phyloP scores from a whole-genome alignment of 2,797 vertebrate species.

The Mustela erminea region DNA sequence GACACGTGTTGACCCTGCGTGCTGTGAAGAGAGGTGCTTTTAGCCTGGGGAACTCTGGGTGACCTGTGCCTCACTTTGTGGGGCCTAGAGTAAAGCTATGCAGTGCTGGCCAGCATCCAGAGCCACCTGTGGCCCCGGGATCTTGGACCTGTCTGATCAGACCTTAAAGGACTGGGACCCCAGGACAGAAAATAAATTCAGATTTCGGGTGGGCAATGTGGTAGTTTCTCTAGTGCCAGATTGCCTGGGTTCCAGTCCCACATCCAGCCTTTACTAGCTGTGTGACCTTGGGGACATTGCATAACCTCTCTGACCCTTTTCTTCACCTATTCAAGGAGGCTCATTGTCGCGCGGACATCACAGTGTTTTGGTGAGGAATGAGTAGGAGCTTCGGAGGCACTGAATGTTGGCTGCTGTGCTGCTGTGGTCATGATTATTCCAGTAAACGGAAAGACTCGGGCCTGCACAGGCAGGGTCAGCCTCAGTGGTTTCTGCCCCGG shows the following conservation, averaged over 20 bases:
- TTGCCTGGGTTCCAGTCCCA: neutral
- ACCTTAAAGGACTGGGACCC: neutral
- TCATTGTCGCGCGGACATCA: neutral
- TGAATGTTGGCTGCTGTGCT: neutral
- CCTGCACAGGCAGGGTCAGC: neutral
- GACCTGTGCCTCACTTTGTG: neutral
- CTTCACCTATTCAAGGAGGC: neutral
- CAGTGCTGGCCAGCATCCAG: neutral
- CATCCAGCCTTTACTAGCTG: neutral
- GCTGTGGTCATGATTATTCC: neutral
- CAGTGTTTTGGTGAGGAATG: neutral
- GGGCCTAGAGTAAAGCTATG: neutral
- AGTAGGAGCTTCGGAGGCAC: neutral
- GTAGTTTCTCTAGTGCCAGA: neutral
- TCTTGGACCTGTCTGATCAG: neutral
- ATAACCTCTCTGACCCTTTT: constrained; percentile 30
- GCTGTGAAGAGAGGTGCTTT: neutral
- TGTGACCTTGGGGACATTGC: neutral
- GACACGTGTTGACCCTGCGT: neutral
- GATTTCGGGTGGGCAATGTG: neutral
- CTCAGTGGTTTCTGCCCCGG: constrained; percentile 28
- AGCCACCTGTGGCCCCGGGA: neutral
- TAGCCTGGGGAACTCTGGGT: neutral
- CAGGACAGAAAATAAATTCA: neutral
- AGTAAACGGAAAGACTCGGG: neutral